Conservation (phyloP, 1,140 invertebrate species). For the Cyphomyrmex costatus region DNA sequence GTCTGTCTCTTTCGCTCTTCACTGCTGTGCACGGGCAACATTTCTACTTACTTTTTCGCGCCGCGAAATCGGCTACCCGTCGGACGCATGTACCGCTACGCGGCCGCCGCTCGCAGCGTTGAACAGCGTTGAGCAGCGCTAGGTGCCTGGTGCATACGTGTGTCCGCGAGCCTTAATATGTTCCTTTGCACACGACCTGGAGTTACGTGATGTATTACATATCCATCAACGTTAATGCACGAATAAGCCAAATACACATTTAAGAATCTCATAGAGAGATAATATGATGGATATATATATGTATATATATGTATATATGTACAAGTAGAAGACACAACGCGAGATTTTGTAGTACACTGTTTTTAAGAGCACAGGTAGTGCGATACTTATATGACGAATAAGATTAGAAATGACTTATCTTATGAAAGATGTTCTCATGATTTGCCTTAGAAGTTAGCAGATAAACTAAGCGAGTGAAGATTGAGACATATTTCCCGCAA, state of each 20-base stretch:
- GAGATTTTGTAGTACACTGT: neutral
- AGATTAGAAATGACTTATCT: neutral
- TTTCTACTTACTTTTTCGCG: slow-evolving; percentile 54
- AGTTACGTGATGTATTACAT: slow-evolving; percentile 12
- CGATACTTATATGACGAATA: neutral
- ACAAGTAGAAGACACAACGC: neutral
- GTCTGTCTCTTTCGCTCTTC: neutral
- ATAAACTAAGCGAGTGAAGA: neutral
- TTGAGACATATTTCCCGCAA: neutral
- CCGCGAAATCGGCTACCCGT: slow-evolving; percentile 54
- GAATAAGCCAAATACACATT: neutral
- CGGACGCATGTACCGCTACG: slow-evolving; percentile 46
- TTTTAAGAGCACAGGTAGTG: neutral
- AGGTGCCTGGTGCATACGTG: slow-evolving; percentile 22
- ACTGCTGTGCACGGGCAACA: neutral
- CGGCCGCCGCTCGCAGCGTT: slow-evolving; percentile 24
- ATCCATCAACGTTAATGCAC: slow-evolving; percentile 23
- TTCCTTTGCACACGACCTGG: neutral
- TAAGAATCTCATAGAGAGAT: neutral
- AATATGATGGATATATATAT: too few species aligned
- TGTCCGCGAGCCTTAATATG: slow-evolving; percentile 22
- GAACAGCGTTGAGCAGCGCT: too few species aligned
- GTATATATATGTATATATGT: too few species aligned
- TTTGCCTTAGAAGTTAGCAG: neutral
- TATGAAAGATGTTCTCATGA: neutral